Evolutionary conservation across 2,888 invertebrate species (phyloP).

Genomic region (Agonopterix alstromeriana): DNA sequence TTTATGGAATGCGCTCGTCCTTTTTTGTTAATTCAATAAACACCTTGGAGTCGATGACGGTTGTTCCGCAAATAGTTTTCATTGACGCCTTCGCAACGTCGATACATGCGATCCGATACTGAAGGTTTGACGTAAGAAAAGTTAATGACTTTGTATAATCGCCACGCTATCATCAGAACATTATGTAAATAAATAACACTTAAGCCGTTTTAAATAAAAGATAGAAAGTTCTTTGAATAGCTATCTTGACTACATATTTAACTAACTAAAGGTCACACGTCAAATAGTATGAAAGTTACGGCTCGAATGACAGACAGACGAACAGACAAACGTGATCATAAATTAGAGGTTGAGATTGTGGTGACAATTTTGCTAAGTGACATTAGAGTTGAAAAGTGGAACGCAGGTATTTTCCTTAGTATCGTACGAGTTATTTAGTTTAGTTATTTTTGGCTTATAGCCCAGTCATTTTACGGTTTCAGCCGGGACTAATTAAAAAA

Average conservation of each 20-base stretch:
- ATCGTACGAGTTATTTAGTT: no score
- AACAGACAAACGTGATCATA: background rate
- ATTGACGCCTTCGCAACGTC: slow-evolving; percentile 47
- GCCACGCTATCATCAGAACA: slow-evolving; percentile 16
- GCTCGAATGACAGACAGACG: background rate
- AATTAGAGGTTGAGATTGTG: background rate
- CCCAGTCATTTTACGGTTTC: no score
- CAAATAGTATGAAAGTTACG: background rate
- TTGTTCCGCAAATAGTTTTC: slow-evolving; percentile 49
- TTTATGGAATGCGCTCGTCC: no score
- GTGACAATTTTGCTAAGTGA: slow-evolving; percentile 1
- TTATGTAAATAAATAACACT: slow-evolving; percentile 11
- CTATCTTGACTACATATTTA: no score
- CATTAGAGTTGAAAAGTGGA: slow-evolving; percentile 1
- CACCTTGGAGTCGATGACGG: slow-evolving; percentile 47
- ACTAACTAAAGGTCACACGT: background rate
- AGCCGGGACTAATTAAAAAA: no score
- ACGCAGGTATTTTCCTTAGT: background rate
- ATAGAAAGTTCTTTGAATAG: no score
- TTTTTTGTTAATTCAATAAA: background rate
- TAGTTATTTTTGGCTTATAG: no score
- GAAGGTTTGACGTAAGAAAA: slow-evolving; percentile 56
- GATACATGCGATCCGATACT: slow-evolving; percentile 19
- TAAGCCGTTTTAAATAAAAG: no score
- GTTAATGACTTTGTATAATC: slow-evolving; percentile 50